Conservation (phyloP, 2,797 vertebrate genomes). For the Ctenochaetus hawaiiensis region DNA sequence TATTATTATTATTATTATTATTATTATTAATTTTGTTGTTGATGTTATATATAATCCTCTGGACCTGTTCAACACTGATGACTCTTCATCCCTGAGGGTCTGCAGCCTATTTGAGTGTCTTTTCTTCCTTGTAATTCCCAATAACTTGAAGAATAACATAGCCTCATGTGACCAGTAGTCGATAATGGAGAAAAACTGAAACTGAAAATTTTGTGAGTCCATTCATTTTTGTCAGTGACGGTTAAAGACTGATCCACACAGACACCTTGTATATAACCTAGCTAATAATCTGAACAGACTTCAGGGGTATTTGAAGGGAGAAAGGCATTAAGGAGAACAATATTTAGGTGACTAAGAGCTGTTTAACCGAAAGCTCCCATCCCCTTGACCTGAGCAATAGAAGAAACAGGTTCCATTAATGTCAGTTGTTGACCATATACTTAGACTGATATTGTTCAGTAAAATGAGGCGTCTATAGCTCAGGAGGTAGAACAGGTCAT, state of each 20-base stretch:
- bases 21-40: too few relatives aligned
- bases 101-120: not conserved
- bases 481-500: too few relatives aligned
- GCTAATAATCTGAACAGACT: not conserved
- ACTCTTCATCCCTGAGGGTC: too few relatives aligned
- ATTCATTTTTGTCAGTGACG: not conserved
- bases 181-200: not conserved
- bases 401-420: slow-evolving; percentile 65
- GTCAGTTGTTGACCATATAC: slow-evolving; percentile 54
- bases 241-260: not conserved
- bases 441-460: slow-evolving; percentile 44
- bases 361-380: slow-evolving; percentile 56
- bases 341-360: slow-evolving; percentile 62
- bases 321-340: not conserved
- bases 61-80: too few relatives aligned
- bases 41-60: too few relatives aligned
- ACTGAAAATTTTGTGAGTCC: not conserved
- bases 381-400: slow-evolving; percentile 50
- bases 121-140: not conserved
- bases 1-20: not conserved
- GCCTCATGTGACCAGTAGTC: not conserved
- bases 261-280: not conserved
- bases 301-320: slow-evolving; percentile 3
- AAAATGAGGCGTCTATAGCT: slow-evolving; percentile 47
- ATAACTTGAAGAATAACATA: not conserved